Evolutionary conservation across 1,140 invertebrate species (phyloP).

Genomic region (Alviniconcha marisindica): DNA sequence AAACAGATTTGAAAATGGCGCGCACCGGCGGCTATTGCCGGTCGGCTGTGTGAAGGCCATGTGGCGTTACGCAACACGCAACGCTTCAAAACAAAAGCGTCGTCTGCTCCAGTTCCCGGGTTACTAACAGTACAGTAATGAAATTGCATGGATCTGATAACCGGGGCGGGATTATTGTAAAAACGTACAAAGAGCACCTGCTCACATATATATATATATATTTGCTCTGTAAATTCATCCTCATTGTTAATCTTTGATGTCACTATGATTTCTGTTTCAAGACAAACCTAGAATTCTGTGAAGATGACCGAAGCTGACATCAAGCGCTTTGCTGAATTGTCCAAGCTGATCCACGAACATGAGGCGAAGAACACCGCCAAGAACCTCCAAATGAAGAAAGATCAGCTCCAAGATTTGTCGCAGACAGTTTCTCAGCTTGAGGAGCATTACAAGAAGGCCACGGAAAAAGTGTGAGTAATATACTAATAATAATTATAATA

Average conservation of each 20-base stretch:
- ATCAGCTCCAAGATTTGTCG: conserved; percentile 61
- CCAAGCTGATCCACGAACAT: conserved; percentile 58
- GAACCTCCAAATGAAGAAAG: conserved; percentile 54
- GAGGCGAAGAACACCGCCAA: conserved; percentile 63
- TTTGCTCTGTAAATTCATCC: too few species aligned
- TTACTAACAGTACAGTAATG: not conserved
- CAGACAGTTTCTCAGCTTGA: conserved; percentile 68
- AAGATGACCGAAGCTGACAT: conserved; percentile 46
- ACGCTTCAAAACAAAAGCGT: too few species aligned
- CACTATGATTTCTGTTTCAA: too few species aligned
- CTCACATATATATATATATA: too few species aligned
- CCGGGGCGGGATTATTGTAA: not conserved
- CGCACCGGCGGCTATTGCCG: too few species aligned
- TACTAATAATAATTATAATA: too few species aligned
- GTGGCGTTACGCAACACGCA: too few species aligned
- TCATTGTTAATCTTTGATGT: too few species aligned
- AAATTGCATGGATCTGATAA: not conserved
- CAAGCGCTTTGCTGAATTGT: conserved; percentile 59
- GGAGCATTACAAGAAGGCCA: conserved; percentile 65
- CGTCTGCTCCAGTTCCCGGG: too few species aligned
- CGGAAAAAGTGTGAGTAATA: conserved; percentile 71
- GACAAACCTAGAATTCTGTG: too few species aligned
- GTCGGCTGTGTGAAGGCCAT: too few species aligned
- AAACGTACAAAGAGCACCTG: not conserved
- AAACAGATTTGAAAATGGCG: too few species aligned